These are phyloP conservation scores for Tethea ocularis DNA, from an alignment of 2,888 invertebrate species.

Conservation along the genomic window DNA sequence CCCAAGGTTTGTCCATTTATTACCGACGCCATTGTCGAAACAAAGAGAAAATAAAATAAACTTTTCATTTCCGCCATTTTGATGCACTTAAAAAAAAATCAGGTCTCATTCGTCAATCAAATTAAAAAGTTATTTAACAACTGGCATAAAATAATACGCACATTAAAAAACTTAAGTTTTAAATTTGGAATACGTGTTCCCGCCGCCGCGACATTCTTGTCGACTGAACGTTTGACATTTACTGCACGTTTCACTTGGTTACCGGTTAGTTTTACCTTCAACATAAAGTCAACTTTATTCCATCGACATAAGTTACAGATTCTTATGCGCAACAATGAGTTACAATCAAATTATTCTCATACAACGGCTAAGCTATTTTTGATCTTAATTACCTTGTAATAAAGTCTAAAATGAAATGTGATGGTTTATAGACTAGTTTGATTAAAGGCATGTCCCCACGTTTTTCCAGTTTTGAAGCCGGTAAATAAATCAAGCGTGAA, in stretches of 20 bases:
- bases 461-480: slow-evolving; percentile 8
- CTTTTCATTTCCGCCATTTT: slow-evolving; percentile 53
- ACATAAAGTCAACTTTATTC: slow-evolving; percentile 14
- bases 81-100: slow-evolving; percentile 17
- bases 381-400: neutral
- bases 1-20: slow-evolving; percentile 71
- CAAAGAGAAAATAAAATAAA: slow-evolving; percentile 47
- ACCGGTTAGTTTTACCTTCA: slow-evolving; percentile 21
- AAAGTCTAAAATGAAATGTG: slow-evolving; percentile 11
- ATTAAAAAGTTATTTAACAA: slow-evolving; percentile 13
- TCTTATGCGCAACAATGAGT: neutral
- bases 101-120: slow-evolving; percentile 8
- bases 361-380: neutral
- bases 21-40: slow-evolving; percentile 51
- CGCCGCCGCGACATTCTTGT: slow-evolving; percentile 47
- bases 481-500: slow-evolving; percentile 9
- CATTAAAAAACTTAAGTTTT: slow-evolving; percentile 24
- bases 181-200: slow-evolving; percentile 47
- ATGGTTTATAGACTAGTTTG: slow-evolving; percentile 16
- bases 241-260: slow-evolving; percentile 24
- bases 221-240: slow-evolving; percentile 41
- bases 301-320: accelerated
- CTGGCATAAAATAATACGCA: slow-evolving; percentile 21
- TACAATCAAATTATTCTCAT: slow-evolving; percentile 37
- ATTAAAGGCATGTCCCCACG: slow-evolving; percentile 16